phyloP scores from a whole-genome alignment of 2,113 vertebrate species.

The Osmerus eperlanus region DNA sequence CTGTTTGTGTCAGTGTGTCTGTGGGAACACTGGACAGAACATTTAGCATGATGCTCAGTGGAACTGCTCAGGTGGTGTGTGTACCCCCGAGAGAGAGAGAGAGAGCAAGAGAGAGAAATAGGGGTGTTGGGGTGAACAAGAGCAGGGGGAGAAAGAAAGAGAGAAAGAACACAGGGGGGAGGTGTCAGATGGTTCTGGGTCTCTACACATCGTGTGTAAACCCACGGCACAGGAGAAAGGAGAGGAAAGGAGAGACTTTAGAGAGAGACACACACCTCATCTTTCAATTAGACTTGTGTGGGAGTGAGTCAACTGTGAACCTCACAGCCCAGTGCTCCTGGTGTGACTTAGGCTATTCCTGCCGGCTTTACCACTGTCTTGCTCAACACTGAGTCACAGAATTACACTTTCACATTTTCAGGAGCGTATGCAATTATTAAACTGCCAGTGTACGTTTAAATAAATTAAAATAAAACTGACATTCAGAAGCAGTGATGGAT shows the following conservation, averaged over 20 bases:
- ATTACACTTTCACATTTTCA: not conserved
- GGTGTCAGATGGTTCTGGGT: no score
- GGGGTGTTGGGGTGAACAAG: slow-evolving; percentile 45
- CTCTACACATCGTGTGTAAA: not conserved
- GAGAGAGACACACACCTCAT: not conserved
- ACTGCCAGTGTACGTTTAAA: no score
- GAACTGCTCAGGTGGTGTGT: no score
- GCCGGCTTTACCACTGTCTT: no score
- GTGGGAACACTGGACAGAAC: slow-evolving; percentile 21
- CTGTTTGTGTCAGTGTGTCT: not conserved
- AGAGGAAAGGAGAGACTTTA: not conserved
- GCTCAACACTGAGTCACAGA: not conserved
- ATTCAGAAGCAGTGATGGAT: no score
- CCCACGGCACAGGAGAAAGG: slow-evolving; percentile 6
- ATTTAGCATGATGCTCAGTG: slow-evolving; percentile 42
- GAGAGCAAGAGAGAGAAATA: not conserved
- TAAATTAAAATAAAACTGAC: no score
- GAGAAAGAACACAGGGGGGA: not conserved
- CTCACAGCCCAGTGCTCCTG: not conserved
- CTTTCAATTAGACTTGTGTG: slow-evolving; percentile 1
- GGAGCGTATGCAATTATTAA: no score
- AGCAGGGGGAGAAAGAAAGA: not conserved
- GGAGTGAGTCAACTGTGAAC: not conserved
- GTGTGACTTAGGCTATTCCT: slow-evolving; percentile 30
- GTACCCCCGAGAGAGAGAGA: no score